Evolutionary conservation across 2,797 vertebrate genomes (phyloP).

Genomic region (Eulemur albifrons): DNA sequence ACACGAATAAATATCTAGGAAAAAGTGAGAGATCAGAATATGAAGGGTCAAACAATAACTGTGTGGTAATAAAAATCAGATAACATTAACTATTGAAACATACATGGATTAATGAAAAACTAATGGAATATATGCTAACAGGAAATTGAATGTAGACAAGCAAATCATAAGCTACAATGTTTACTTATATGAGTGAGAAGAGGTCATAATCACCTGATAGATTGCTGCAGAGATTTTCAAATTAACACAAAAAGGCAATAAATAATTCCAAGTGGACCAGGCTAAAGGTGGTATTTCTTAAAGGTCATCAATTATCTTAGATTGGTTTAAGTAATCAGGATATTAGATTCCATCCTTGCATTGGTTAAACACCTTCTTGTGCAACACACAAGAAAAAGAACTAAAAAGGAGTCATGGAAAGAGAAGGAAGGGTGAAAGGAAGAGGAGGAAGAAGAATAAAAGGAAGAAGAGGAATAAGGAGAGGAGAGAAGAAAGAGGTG

Average conservation of each 20-base stretch:
- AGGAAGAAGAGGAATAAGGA: neutral
- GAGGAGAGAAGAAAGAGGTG: neutral
- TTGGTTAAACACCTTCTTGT: neutral
- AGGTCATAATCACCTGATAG: neutral
- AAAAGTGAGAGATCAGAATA: neutral
- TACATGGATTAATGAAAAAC: neutral
- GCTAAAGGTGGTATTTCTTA: neutral
- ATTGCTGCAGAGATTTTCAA: neutral
- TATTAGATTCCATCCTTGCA: neutral
- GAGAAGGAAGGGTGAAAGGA: neutral
- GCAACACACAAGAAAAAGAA: neutral
- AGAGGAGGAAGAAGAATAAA: neutral
- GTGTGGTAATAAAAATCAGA: neutral
- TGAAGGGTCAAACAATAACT: neutral
- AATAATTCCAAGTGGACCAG: neutral
- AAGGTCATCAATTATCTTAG: neutral
- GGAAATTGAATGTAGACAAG: neutral
- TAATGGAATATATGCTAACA: neutral
- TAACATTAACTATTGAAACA: slow-evolving; percentile 21
- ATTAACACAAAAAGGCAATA: slow-evolving; percentile 27
- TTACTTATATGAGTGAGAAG: neutral
- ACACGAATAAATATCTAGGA: neutral
- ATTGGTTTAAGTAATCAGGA: neutral
- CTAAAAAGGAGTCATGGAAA: neutral
- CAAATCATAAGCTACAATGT: neutral